These are phyloP conservation scores for Paramormyrops kingsleyae DNA, from an alignment of 2,113 vertebrate species.

Conservation along the genomic window DNA sequence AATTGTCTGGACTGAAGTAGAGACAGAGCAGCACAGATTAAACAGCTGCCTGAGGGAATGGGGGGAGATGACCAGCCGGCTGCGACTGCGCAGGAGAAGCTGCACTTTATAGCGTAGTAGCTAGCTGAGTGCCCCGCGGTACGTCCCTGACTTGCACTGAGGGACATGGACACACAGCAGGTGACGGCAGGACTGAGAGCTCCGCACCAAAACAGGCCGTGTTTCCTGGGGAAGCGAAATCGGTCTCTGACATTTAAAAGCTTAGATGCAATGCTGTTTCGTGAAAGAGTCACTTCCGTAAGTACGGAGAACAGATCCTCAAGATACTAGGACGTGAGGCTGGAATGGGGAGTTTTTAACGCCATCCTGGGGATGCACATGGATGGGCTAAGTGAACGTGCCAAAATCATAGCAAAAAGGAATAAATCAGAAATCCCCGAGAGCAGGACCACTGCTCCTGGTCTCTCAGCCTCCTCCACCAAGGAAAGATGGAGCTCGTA, in stretches of 20 bases:
- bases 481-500: background rate
- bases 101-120: background rate
- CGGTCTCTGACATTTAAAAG: background rate
- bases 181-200: background rate
- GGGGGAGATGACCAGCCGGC: background rate
- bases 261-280: background rate
- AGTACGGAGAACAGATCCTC: background rate
- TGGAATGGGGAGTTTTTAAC: background rate
- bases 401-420: background rate
- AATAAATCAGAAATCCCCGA: background rate
- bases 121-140: background rate
- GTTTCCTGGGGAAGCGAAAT: background rate
- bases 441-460: background rate
- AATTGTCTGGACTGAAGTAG: background rate
- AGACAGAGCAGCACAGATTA: constrained; percentile 9
- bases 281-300: background rate
- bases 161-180: background rate
- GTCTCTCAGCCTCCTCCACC: background rate
- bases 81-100: background rate
- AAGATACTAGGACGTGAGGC: background rate
- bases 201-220: background rate
- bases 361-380: background rate
- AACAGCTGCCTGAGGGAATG: background rate
- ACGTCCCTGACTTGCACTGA: background rate
- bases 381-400: background rate